Conservation (phyloP, 2,797 vertebrate genomes). For the Sebastes nivosus region DNA sequence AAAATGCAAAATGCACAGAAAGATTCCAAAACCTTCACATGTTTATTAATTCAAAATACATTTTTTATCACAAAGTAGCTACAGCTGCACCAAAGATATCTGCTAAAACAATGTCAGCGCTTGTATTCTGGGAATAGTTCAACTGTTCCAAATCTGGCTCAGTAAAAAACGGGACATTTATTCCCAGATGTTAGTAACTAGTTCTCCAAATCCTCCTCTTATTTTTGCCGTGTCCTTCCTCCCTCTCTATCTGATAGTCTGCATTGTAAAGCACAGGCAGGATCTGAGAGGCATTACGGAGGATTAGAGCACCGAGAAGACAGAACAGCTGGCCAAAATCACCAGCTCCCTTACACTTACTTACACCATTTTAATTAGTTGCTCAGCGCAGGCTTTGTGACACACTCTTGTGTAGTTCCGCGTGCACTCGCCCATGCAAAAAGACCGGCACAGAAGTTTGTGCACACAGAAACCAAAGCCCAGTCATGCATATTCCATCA, state of each 20-base stretch:
- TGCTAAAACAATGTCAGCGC: constrained; percentile 33
- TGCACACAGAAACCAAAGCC: not conserved
- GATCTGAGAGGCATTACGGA: constrained; percentile 53
- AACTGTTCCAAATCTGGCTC: constrained; percentile 34
- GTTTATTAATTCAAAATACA: constrained; percentile 8
- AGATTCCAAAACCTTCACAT: not conserved
- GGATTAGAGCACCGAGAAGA: constrained; percentile 55
- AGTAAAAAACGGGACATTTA: constrained; percentile 40
- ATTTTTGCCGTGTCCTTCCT: constrained; percentile 7
- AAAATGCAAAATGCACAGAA: not conserved
- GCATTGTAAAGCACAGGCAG: constrained; percentile 19
- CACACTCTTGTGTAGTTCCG: constrained; percentile 17
- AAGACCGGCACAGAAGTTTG: not conserved
- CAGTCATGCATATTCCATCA: constrained; percentile 43
- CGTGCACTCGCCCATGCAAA: not conserved
- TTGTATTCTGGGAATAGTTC: constrained; percentile 38
- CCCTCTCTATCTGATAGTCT: constrained; percentile 29
- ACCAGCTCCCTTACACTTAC: constrained; percentile 53
- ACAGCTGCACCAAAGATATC: constrained; percentile 13
- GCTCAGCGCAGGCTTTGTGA: constrained; percentile 18
- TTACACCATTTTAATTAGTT: constrained; percentile 67
- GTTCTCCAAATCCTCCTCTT: constrained; percentile 44
- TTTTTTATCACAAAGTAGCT: not conserved
- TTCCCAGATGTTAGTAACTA: constrained; percentile 52
- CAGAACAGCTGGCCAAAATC: constrained; percentile 70